These are phyloP conservation scores for Grammomys surdaster DNA, from an alignment of 2,113 vertebrate species.

Conservation along the genomic window DNA sequence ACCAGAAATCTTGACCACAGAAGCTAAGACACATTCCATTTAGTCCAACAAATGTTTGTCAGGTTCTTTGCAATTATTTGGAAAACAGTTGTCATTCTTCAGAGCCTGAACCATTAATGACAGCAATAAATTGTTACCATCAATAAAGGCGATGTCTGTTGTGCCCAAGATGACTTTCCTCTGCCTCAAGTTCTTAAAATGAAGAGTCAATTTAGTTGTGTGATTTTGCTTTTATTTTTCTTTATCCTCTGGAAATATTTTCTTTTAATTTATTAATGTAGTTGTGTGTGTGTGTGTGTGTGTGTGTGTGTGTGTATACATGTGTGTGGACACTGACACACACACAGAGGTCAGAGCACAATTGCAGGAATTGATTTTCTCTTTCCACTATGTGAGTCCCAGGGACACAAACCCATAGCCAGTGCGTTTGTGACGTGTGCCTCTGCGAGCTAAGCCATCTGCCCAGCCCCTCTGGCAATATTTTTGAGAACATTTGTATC, in stretches of 20 bases:
- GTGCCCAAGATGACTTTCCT: conserved; percentile 36
- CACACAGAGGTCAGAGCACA: not conserved
- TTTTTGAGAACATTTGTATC: conserved; percentile 27
- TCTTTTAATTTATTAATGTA: not conserved
- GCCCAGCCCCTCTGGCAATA: not conserved
- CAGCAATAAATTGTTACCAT: not conserved
- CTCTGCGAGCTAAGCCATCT: not conserved
- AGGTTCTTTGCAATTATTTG: conserved; percentile 63
- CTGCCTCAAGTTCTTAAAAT: conserved; percentile 43
- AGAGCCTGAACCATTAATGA: conserved; percentile 39
- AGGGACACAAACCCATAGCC: not conserved
- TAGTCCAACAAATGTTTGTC: conserved; percentile 73
- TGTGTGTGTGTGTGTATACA: rapidly evolving
- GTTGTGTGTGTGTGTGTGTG: not conserved
- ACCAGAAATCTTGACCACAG: conserved; percentile 80
- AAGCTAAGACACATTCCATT: conserved; percentile 79
- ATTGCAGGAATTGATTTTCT: not conserved
- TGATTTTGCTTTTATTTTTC: conserved; percentile 42
- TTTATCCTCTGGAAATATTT: conserved; percentile 48
- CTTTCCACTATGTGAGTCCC: not conserved
- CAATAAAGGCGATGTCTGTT: not conserved
- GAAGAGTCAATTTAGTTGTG: not conserved
- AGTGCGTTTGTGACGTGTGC: not conserved
- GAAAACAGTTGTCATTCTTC: conserved; percentile 70
- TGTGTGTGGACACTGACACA: not conserved